Percentiles rank a stretch among this genome's conserved stretches.
Evolutionary conservation across 2,888 invertebrate species (phyloP).

Genomic region (Diarsia brunnea): DNA sequence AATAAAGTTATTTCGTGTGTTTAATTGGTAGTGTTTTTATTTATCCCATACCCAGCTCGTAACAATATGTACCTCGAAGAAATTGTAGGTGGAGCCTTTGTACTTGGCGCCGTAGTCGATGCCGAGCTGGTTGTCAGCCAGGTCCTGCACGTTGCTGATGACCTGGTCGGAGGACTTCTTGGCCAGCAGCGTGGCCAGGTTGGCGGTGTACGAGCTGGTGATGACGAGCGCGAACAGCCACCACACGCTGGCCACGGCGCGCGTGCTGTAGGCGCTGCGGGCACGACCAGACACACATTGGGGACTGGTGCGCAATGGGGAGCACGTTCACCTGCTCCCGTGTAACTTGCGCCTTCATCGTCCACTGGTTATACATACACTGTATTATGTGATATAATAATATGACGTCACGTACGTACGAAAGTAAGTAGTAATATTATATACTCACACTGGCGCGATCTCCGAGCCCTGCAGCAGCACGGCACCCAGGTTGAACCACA

Average conservation of each 20-base stretch:
- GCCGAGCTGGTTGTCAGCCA: slow-evolving; percentile 93
- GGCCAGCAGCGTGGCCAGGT: slow-evolving; percentile 97
- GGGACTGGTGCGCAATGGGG: too few species aligned
- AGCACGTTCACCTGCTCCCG: neutral
- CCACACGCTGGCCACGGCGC: slow-evolving; percentile 96
- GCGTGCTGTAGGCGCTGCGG: slow-evolving; percentile 95
- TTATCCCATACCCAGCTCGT: too few species aligned
- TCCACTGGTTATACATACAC: neutral
- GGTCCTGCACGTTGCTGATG: slow-evolving; percentile 94
- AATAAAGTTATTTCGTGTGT: too few species aligned
- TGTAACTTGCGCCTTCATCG: neutral
- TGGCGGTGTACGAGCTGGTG: slow-evolving; percentile 97
- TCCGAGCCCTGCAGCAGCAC: slow-evolving; percentile 97
- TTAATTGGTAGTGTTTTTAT: too few species aligned
- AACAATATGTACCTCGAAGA: slow-evolving; percentile 93
- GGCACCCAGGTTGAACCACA: slow-evolving; percentile 97
- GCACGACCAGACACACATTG: neutral
- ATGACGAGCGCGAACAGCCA: slow-evolving; percentile 97
- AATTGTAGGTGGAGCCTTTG: slow-evolving; percentile 96
- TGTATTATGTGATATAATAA: too few species aligned
- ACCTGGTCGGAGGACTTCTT: slow-evolving; percentile 93
- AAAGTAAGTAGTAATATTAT: too few species aligned
- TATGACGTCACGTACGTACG: too few species aligned
- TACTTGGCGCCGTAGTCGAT: slow-evolving; percentile 96
- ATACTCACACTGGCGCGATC: slow-evolving; percentile 96